Percentiles rank a stretch among this genome's conserved stretches.
phyloP scores from a whole-genome alignment of 2,113 vertebrate genomes.

The Monarcha castaneiventris region DNA sequence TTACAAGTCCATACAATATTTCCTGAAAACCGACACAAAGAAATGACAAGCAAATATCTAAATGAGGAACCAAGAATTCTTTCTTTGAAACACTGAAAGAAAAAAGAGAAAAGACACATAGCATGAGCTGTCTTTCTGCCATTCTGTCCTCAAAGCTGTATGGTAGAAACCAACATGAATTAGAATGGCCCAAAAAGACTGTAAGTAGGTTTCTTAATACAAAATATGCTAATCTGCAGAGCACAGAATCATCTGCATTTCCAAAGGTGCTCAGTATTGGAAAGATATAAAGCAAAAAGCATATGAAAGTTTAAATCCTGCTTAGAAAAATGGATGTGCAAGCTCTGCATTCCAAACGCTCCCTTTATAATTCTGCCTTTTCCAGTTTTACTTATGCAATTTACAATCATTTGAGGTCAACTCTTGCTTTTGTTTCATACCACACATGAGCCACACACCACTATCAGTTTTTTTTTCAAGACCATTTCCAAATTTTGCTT shows the following conservation, averaged over 20 bases:
- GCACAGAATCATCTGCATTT: neutral
- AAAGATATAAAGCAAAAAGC: neutral
- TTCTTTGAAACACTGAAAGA: neutral
- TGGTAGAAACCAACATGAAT: neutral
- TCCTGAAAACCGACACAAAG: neutral
- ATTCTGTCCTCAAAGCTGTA: neutral
- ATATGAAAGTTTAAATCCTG: neutral
- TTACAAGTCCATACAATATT: slow-evolving; percentile 2
- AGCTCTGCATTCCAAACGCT: neutral
- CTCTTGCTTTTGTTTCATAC: neutral
- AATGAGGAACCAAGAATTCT: neutral
- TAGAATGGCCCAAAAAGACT: neutral
- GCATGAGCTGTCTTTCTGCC: neutral
- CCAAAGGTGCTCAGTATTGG: neutral
- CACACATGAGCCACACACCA: neutral
- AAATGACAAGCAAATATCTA: neutral
- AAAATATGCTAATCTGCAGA: slow-evolving; percentile 7
- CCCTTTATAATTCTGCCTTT: neutral
- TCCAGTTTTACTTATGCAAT: neutral
- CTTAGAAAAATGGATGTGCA: neutral
- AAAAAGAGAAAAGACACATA: neutral
- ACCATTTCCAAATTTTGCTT: neutral
- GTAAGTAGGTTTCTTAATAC: neutral
- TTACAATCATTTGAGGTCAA: neutral
- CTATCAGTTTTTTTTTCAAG: neutral